Conservation (phyloP, 2,113 vertebrate species). For the Dasypus novemcinctus region DNA sequence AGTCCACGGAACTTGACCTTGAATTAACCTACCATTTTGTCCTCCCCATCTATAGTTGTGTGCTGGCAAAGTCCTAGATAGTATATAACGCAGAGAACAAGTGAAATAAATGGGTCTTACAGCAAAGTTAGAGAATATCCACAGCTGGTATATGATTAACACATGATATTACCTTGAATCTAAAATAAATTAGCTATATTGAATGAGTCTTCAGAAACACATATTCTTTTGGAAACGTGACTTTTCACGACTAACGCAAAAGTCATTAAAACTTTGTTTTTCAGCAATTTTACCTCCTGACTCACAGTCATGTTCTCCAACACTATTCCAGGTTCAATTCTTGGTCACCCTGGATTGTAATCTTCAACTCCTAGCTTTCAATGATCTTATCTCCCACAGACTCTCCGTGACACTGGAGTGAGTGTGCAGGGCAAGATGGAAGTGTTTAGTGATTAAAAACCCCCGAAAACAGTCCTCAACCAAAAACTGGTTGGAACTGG, state of each 20-base stretch:
- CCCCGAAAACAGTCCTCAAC: too few relatives aligned
- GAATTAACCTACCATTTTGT: background rate
- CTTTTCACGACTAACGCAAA: too few relatives aligned
- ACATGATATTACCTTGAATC: too few relatives aligned
- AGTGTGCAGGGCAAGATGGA: background rate
- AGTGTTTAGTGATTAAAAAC: background rate
- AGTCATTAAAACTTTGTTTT: too few relatives aligned
- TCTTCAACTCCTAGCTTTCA: background rate
- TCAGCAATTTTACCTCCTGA: background rate
- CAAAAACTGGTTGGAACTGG: background rate
- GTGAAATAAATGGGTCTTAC: too few relatives aligned
- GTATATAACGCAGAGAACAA: background rate
- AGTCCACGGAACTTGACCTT: background rate
- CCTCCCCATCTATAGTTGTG: background rate
- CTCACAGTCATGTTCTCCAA: background rate
- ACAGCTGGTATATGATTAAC: too few relatives aligned
- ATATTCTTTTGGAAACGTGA: too few relatives aligned
- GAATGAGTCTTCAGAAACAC: background rate
- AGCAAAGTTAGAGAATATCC: too few relatives aligned
- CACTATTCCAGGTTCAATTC: background rate
- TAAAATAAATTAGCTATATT: too few relatives aligned
- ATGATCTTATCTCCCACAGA: background rate
- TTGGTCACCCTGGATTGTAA: too few relatives aligned
- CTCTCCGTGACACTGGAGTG: background rate
- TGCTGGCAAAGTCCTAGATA: background rate